A percentile compares a stretch with the other conserved stretches of the same genome.
Conservation (phyloP, 2,888 invertebrate genomes). For the Cataglyphis altisquamis region DNA sequence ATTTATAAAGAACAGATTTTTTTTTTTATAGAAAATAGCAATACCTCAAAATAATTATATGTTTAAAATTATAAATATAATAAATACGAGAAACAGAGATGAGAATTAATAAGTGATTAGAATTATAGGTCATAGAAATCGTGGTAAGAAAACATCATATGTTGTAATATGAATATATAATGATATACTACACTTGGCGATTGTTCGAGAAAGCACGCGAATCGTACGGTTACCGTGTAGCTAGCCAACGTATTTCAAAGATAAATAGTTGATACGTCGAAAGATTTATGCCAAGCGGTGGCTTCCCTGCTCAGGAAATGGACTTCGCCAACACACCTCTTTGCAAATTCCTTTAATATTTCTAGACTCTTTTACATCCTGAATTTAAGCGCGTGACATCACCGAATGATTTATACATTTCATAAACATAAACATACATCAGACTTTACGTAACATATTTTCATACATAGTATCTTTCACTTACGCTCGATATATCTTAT, state of each 20-base stretch:
- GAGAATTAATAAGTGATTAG: neutral
- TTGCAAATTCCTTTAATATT: conserved; percentile 40
- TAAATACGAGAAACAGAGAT: neutral
- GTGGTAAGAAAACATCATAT: neutral
- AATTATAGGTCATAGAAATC: conserved; percentile 3
- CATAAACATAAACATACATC: too few species aligned
- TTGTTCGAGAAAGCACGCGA: conserved; percentile 22
- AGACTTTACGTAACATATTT: conserved; percentile 14
- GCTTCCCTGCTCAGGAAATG: conserved; percentile 38
- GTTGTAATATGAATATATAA: neutral
- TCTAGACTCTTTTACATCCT: conserved; percentile 12
- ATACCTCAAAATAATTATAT: neutral
- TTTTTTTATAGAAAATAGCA: neutral
- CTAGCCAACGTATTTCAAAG: conserved; percentile 38
- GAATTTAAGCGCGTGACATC: conserved; percentile 9
- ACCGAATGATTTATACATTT: neutral
- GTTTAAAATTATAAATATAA: neutral
- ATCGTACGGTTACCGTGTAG: conserved; percentile 33
- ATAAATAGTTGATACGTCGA: conserved; percentile 45
- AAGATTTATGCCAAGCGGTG: conserved; percentile 44
- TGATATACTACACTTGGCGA: conserved; percentile 1
- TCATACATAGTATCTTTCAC: neutral
- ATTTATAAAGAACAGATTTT: neutral
- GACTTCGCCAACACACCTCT: conserved; percentile 19
- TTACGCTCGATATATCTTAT: neutral